Evolutionary conservation across 2,797 vertebrate species (phyloP).

Genomic region (Ptychobarbus kaznakovi): DNA sequence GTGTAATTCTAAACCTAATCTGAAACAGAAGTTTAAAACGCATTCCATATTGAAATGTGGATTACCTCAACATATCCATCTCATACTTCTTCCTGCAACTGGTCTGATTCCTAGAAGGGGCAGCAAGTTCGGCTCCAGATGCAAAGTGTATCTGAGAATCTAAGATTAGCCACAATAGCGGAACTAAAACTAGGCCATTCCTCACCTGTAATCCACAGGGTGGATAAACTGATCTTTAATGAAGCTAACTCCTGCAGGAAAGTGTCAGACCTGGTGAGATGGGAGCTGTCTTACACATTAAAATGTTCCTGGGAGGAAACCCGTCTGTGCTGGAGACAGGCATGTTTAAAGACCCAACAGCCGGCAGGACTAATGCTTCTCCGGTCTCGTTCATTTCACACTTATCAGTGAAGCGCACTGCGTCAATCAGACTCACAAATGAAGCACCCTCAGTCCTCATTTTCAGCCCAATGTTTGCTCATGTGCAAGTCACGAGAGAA

Average conservation of each 20-base stretch:
- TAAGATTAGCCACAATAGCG: neutral
- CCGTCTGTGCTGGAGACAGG: neutral
- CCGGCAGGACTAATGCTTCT: neutral
- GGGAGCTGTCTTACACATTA: constrained; percentile 2
- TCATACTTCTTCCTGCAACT: neutral
- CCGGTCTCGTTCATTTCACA: neutral
- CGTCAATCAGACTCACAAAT: constrained; percentile 2
- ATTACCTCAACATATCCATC: neutral
- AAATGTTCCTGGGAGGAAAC: constrained; percentile 14
- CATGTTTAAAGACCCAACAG: constrained; percentile 35
- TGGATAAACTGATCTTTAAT: constrained; percentile 4
- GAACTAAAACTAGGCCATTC: constrained; percentile 20
- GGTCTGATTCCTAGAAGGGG: neutral
- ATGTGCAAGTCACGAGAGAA: neutral
- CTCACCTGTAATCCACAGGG: constrained; percentile 3
- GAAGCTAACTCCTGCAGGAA: neutral
- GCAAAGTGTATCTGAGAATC: neutral
- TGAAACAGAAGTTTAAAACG: neutral
- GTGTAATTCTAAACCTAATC: neutral
- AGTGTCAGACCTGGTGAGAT: neutral
- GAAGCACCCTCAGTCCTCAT: neutral
- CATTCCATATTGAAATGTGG: neutral
- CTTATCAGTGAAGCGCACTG: neutral
- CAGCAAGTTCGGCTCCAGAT: neutral
- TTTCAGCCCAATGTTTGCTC: neutral